A percentile compares a stretch with the other conserved stretches of the same genome.
These are phyloP conservation scores for Chaetorhynchus papuensis DNA, from an alignment of 2,113 vertebrate genomes.

Conservation along the genomic window DNA sequence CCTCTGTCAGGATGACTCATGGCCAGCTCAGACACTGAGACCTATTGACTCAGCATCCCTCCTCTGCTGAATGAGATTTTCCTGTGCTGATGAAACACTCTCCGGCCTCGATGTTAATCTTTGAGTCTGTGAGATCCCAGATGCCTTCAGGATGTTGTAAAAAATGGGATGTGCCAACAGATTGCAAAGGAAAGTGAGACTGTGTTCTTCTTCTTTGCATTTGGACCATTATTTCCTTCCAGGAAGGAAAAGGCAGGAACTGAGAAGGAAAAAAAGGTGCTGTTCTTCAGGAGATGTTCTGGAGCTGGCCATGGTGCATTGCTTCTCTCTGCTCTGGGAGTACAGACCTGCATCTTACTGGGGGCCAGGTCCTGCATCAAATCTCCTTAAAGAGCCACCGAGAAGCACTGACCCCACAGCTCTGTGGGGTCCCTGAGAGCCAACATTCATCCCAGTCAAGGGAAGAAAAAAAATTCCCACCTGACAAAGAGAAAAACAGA, in stretches of 20 bases:
- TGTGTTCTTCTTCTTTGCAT: background rate
- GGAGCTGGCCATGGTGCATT: background rate
- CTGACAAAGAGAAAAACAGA: background rate
- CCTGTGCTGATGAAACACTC: background rate
- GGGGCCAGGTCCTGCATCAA: background rate
- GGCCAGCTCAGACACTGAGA: background rate
- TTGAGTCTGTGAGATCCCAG: background rate
- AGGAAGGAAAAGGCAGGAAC: background rate
- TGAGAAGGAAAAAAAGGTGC: background rate
- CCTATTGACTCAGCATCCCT: background rate
- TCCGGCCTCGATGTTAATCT: background rate
- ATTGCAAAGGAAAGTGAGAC: background rate
- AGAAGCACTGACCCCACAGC: background rate
- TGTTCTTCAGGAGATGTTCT: background rate
- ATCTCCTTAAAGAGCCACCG: background rate
- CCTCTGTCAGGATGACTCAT: background rate
- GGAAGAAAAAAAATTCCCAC: background rate
- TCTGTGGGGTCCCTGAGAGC: background rate
- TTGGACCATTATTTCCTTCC: background rate
- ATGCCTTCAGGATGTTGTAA: background rate
- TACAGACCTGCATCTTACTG: background rate
- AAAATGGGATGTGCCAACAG: background rate
- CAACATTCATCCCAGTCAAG: background rate
- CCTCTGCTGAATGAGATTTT: background rate
- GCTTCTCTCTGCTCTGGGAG: background rate